phyloP scores from a whole-genome alignment of 1,140 invertebrate species.

The Ruditapes philippinarum region DNA sequence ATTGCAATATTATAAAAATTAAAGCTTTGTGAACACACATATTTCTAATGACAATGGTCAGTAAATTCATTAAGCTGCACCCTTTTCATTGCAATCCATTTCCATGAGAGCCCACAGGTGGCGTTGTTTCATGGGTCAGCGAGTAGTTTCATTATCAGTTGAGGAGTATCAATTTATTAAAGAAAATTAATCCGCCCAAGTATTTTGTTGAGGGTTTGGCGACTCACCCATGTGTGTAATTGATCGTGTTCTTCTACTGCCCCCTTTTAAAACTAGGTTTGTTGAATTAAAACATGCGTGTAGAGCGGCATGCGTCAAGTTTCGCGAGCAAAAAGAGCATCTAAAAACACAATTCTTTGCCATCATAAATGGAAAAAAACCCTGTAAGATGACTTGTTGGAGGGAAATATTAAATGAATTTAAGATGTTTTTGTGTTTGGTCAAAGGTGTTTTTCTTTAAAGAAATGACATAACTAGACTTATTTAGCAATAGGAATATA shows the following conservation, averaged over 20 bases:
- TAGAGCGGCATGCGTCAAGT: background rate
- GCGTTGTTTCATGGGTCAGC: slow-evolving; percentile 43
- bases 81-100: background rate
- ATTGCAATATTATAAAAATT: no score
- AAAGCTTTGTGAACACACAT: no score
- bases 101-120: slow-evolving; percentile 46
- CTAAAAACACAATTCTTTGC: no score
- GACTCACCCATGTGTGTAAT: slow-evolving; percentile 27
- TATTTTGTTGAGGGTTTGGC: slow-evolving; percentile 47
- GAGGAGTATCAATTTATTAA: slow-evolving; percentile 51
- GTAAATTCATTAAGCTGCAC: background rate
- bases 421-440: no score
- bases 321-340: background rate
- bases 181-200: slow-evolving; percentile 61
- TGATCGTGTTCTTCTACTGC: slow-evolving; percentile 11
- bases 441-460: no score
- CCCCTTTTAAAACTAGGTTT: background rate
- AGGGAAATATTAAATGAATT: no score
- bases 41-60: no score
- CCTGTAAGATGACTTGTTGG: no score
- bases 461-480: no score
- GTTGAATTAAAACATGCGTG: background rate
- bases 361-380: no score
- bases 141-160: slow-evolving; percentile 32
- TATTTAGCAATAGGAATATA: no score